A percentile compares a stretch with the other conserved stretches of the same genome.
Evolutionary conservation across 2,888 invertebrate genomes (phyloP).

Genomic region (Phengaris arion): DNA sequence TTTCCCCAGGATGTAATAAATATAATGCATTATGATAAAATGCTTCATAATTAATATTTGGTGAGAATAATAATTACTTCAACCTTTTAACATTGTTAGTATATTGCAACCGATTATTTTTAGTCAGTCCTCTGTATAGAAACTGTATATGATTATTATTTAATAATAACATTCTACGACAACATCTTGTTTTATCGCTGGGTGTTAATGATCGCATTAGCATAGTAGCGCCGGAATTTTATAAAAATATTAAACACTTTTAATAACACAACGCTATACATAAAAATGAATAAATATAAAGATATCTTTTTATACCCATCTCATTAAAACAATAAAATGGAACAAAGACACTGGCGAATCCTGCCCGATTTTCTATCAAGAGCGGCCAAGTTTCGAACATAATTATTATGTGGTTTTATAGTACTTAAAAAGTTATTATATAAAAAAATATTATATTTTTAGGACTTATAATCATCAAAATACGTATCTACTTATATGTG

Average conservation of each 20-base stretch:
- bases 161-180: not conserved
- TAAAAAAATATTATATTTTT: too few relatives aligned
- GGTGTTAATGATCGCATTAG: not conserved
- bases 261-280: too few relatives aligned
- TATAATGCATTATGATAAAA: slow-evolving; percentile 22
- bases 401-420: too few relatives aligned
- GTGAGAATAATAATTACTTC: slow-evolving; percentile 6
- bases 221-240: not conserved
- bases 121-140: not conserved
- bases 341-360: too few relatives aligned
- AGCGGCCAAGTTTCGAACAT: too few relatives aligned
- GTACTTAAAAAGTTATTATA: too few relatives aligned
- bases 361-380: too few relatives aligned
- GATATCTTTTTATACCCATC: too few relatives aligned
- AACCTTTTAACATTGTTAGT: not conserved
- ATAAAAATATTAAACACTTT: not conserved
- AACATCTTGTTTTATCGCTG: not conserved
- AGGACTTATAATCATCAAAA: too few relatives aligned
- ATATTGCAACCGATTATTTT: not conserved
- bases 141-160: not conserved
- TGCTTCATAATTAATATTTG: slow-evolving; percentile 26
- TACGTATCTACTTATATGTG: too few relatives aligned
- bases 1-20: slow-evolving; percentile 51
- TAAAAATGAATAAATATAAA: too few relatives aligned
- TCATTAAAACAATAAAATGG: too few relatives aligned